These are phyloP conservation scores for Tigriopus californicus DNA, from an alignment of 2,888 invertebrate genomes.

Conservation along the genomic window DNA sequence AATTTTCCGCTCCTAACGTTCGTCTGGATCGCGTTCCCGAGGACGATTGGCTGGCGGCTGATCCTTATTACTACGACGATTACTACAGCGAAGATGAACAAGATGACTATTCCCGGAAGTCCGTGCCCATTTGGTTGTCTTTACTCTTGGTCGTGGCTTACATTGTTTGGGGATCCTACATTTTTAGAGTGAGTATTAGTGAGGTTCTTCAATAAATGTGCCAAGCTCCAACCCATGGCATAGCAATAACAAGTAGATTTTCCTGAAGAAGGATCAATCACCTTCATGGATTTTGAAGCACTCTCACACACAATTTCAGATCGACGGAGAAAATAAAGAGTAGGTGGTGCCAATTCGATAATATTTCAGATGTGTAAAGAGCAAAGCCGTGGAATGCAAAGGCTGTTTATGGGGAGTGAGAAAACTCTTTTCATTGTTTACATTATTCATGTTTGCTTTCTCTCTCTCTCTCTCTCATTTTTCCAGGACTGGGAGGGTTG, in stretches of 20 bases:
- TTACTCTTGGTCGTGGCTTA: conserved; percentile 71
- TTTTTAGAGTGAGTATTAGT: background rate
- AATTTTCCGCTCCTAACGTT: background rate
- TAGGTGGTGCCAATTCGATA: too few relatives aligned
- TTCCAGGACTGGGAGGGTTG: conserved; percentile 70
- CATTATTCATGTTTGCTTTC: background rate
- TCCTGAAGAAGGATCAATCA: too few relatives aligned
- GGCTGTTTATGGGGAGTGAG: background rate
- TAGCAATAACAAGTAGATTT: too few relatives aligned
- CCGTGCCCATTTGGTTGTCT: conserved; percentile 57
- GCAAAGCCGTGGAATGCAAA: too few relatives aligned
- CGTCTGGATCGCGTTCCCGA: conserved; percentile 31
- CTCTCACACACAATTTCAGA: too few relatives aligned
- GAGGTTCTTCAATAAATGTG: too few relatives aligned
- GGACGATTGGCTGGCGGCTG: conserved; percentile 29
- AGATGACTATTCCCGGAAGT: conserved; percentile 34
- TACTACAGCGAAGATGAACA: conserved; percentile 21
- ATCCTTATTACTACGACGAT: conserved; percentile 27
- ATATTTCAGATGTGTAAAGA: too few relatives aligned
- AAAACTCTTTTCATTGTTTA: background rate
- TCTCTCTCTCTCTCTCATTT: conserved; percentile 30
- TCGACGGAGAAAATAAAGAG: too few relatives aligned
- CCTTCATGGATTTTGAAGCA: too few relatives aligned
- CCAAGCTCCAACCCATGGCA: too few relatives aligned
- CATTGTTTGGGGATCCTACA: conserved; percentile 61